A percentile compares a stretch with the other conserved stretches of the same genome.
These are phyloP conservation scores for Cololabis saira DNA, from an alignment of 2,113 vertebrate species.

Conservation along the genomic window DNA sequence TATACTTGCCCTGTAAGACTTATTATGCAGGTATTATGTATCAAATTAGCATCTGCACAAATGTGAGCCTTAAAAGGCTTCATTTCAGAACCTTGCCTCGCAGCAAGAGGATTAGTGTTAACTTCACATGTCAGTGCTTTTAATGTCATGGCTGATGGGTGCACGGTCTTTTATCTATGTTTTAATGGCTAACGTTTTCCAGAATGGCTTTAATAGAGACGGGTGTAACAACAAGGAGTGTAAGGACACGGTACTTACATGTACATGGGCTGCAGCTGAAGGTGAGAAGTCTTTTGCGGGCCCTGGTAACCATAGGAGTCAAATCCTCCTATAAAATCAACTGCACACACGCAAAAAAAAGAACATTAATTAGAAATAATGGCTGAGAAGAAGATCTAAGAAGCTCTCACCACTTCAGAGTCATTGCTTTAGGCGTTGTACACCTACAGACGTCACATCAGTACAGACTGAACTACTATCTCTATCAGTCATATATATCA, in stretches of 20 bases:
- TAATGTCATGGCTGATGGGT: background rate
- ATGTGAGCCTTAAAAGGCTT: background rate
- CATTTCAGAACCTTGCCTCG: background rate
- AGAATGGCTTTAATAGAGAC: background rate
- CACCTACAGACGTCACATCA: constrained; percentile 33
- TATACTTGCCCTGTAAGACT: background rate
- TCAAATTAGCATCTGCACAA: background rate
- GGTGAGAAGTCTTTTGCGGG: constrained; percentile 99
- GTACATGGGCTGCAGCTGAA: constrained; percentile 99
- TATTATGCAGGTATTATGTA: background rate
- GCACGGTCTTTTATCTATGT: background rate
- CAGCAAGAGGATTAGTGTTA: background rate
- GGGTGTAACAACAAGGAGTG: background rate
- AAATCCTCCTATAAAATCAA: constrained; percentile 99
- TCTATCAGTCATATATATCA: constrained; percentile 18
- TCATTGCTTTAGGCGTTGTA: constrained; percentile 30
- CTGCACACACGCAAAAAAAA: constrained; percentile 72
- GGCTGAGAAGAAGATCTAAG: constrained; percentile 23
- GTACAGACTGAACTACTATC: constrained; percentile 6
- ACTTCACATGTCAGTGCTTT: background rate
- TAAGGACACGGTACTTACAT: constrained; percentile 87
- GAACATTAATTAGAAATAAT: constrained; percentile 39
- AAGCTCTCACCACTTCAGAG: constrained; percentile 43
- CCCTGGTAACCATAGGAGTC: constrained; percentile 99
- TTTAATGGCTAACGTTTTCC: background rate